Conservation (phyloP, 2,797 vertebrate species). For the Orientallactaga sibirica region DNA sequence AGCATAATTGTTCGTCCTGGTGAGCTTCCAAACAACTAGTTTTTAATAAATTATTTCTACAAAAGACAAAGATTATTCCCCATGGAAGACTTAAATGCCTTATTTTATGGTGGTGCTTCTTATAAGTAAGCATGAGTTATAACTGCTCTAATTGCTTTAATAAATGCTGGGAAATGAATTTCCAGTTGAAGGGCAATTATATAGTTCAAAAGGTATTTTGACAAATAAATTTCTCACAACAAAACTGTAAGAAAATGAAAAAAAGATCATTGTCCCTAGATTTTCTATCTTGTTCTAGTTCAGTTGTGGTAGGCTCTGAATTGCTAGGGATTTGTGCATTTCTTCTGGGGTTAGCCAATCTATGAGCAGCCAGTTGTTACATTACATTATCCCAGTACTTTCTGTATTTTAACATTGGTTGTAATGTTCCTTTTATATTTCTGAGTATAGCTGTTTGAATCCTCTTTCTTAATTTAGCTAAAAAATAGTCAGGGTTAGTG, state of each 20-base stretch:
- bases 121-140: slow-evolving; percentile 2
- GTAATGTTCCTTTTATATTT: not conserved
- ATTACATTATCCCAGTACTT: not conserved
- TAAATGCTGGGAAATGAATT: not conserved
- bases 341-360: not conserved
- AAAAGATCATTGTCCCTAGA: not conserved
- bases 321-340: not conserved
- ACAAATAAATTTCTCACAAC: slow-evolving; percentile 2
- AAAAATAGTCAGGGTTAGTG: too few relatives aligned
- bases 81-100: not conserved
- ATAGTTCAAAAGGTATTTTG: not conserved
- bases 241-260: not conserved
- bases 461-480: not conserved
- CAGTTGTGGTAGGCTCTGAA: not conserved
- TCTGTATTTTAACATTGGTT: not conserved
- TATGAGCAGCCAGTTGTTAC: not conserved
- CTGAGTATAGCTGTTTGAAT: not conserved
- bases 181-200: not conserved
- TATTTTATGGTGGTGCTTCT: not conserved
- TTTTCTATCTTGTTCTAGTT: not conserved
- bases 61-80: not conserved
- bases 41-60: slow-evolving; percentile 53
- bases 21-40: not conserved
- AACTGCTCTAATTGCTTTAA: not conserved
- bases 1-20: slow-evolving; percentile 15